A percentile compares a stretch with the other conserved stretches of the same genome.
phyloP scores from a whole-genome alignment of 2,888 invertebrate genomes.

The Protophormia terraenovae region DNA sequence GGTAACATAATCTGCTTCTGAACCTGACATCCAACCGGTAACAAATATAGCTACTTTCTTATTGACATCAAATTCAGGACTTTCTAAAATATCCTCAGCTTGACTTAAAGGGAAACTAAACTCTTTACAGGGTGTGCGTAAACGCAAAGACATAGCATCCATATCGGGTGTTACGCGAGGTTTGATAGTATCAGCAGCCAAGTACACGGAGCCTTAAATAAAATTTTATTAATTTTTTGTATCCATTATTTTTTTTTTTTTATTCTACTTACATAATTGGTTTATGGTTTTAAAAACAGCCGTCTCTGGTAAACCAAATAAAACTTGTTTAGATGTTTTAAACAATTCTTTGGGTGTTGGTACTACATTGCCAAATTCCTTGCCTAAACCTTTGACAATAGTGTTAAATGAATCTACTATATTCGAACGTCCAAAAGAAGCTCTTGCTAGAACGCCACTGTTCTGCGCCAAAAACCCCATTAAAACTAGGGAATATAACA shows the following conservation, averaged over 20 bases:
- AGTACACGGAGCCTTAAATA: constrained; percentile 57
- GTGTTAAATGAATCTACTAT: background rate
- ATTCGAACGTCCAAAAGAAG: background rate
- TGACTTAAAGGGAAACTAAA: constrained; percentile 69
- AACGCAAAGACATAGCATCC: constrained; percentile 69
- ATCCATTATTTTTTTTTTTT: too few relatives aligned
- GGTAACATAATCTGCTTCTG: constrained; percentile 64
- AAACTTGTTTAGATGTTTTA: background rate
- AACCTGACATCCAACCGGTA: constrained; percentile 74
- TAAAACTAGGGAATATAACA: background rate
- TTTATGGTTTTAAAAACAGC: constrained; percentile 18
- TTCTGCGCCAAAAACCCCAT: background rate
- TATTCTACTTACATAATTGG: constrained; percentile 33
- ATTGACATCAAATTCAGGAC: constrained; percentile 70
- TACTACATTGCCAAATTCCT: constrained; percentile 18
- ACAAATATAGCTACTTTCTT: constrained; percentile 73
- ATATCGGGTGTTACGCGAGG: constrained; percentile 70
- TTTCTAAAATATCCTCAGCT: constrained; percentile 67
- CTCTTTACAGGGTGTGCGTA: constrained; percentile 68
- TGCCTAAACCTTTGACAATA: constrained; percentile 26
- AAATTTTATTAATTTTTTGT: too few relatives aligned
- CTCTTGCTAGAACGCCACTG: background rate
- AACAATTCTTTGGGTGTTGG: constrained; percentile 39
- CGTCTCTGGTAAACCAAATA: constrained; percentile 33
- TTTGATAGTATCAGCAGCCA: constrained; percentile 18